Evolutionary conservation across 1,140 invertebrate species (phyloP).

Genomic region (Drosophila equinoxialis): DNA sequence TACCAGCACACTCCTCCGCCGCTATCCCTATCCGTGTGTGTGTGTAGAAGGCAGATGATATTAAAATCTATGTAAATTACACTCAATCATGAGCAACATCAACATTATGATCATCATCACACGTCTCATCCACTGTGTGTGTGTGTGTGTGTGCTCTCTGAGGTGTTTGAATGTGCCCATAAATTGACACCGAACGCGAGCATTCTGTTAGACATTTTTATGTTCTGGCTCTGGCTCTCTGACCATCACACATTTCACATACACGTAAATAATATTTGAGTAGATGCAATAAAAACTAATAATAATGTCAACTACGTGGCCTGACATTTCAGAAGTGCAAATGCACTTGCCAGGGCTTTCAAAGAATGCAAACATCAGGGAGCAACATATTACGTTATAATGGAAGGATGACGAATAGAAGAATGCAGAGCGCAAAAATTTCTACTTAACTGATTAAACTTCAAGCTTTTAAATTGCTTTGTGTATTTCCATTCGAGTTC

Average conservation of each 20-base stretch:
- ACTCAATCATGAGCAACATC: conserved; percentile 61
- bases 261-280: conserved; percentile 46
- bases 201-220: conserved; percentile 59
- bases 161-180: conserved; percentile 46
- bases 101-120: conserved; percentile 10
- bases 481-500: neutral
- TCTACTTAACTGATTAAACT: too few species aligned
- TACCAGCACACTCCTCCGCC: too few species aligned
- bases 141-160: conserved; percentile 23
- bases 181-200: conserved; percentile 69
- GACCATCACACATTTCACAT: conserved; percentile 38
- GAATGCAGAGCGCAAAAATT: too few species aligned
- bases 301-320: conserved; percentile 48
- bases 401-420: too few species aligned
- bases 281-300: conserved; percentile 21
- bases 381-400: conserved; percentile 1
- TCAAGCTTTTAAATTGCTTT: too few species aligned
- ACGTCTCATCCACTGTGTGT: conserved; percentile 6
- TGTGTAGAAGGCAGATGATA: conserved; percentile 40
- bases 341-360: conserved; percentile 17
- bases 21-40: neutral
- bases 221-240: conserved; percentile 48
- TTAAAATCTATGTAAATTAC: conserved; percentile 80
- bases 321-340: conserved; percentile 28
- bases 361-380: neutral